Conservation (phyloP, 1,140 invertebrate genomes). For the Liolophura sinensis region DNA sequence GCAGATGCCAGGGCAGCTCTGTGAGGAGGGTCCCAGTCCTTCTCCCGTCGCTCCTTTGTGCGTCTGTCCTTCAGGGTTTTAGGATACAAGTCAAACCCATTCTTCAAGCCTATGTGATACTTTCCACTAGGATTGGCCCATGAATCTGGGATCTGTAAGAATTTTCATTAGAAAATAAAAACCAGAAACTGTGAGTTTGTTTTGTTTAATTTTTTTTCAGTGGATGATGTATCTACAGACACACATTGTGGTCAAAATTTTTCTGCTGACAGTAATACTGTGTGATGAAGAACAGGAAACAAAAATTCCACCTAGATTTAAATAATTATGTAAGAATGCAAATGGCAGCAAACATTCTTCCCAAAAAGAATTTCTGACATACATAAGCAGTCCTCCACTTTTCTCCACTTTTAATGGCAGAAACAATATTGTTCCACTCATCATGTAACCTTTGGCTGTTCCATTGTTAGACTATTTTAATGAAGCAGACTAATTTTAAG, state of each 20-base stretch:
- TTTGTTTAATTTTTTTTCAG: not conserved
- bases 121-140: slow-evolving; percentile 85
- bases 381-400: too few species aligned
- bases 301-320: not conserved
- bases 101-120: slow-evolving; percentile 83
- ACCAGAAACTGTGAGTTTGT: not conserved
- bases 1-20: slow-evolving; percentile 79
- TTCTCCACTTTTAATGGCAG: too few species aligned
- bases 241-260: not conserved
- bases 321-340: too few species aligned
- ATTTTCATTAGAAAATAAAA: slow-evolving; percentile 22
- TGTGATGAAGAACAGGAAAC: not conserved
- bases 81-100: slow-evolving; percentile 82
- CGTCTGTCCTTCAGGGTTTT: slow-evolving; percentile 80
- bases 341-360: too few species aligned
- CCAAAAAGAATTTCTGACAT: too few species aligned
- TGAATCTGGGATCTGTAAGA: slow-evolving; percentile 73
- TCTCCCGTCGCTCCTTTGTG: slow-evolving; percentile 79
- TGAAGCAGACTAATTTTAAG: too few species aligned
- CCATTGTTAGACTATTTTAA: too few species aligned
- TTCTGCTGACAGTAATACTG: not conserved
- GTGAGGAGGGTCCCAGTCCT: slow-evolving; percentile 82
- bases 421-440: too few species aligned
- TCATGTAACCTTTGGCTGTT: too few species aligned
- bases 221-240: not conserved